Base-by-base conservation (phyloP, 1,140 invertebrate genomes). In the Pogonomyrmex californicus region DNA sequence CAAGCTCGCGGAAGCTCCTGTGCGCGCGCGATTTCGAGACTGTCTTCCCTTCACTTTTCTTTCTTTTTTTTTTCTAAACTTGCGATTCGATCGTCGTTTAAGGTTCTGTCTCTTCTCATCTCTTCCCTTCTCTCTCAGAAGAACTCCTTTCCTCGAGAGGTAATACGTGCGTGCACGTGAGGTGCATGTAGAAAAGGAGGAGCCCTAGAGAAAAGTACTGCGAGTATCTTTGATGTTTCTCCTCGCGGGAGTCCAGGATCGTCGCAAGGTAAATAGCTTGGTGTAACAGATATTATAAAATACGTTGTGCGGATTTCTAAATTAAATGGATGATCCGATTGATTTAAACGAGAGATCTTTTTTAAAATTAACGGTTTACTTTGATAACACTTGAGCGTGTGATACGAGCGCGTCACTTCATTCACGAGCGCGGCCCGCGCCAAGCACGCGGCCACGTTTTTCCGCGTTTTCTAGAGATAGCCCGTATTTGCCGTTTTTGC, bases 191-290 rank as follows among this genome's bases (percentile, higher is more conserved):
- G 4, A 7, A 23, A 54, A 60, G 30, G 38, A 79, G 68, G 38
- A 58, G 71, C 38, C 6, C 12, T 17, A 47, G 36, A 17, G 36
- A 51, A 62, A 38, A 70, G 71, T 65, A 49, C 44, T 17, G 73
- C 60, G 49, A 75, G 49, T n/a, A n/a, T 68, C 56, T 51, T 89
- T 62, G 68, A 90, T 87, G 89, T 90, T 83, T 77, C 62, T 86
- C 14, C n/a, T 81, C 75, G 49, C 17, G 49, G 56, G 51, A 49
- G 51, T 78, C 75, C n/a, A 66, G 63, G 4, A 68, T 77, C 30
- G 62, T 47, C 62, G 47, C 79, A 87, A 90, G 89, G 89, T 90
- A 90, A 87, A 79, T 82, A 56, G 7, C 14, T 60, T 60, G 4
- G 44, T 2, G 14, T 47, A 58, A 33, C 4, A 36, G 9, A 56